Percentiles rank a stretch among this genome's conserved stretches.
These are phyloP conservation scores for Anser cygnoides DNA, from an alignment of 2,113 vertebrate species.

Conservation along the genomic window DNA sequence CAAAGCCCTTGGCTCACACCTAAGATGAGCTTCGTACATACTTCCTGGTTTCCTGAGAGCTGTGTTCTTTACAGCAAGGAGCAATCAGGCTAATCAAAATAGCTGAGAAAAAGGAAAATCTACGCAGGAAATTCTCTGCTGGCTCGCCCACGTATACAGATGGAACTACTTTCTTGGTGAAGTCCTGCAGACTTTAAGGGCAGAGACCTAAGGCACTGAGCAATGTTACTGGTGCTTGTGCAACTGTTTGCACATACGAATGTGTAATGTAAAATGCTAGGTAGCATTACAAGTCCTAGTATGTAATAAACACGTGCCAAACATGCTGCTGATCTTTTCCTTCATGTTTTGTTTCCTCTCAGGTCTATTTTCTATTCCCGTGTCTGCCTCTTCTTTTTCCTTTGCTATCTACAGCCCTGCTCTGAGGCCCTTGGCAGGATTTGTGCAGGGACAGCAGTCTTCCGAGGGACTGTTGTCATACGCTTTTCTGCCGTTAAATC, in stretches of 20 bases:
- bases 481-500: neutral
- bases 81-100: neutral
- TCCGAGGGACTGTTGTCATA: neutral
- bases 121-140: neutral
- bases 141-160: neutral
- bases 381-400: neutral
- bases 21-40: neutral
- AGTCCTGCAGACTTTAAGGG: neutral
- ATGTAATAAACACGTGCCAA: neutral
- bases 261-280: neutral
- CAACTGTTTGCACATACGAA: neutral
- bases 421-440: neutral
- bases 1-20: neutral
- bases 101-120: neutral
- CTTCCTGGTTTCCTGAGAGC: neutral
- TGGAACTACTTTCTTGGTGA: rapidly evolving
- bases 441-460: neutral
- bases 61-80: neutral
- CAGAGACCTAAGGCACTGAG: neutral
- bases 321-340: neutral
- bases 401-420: neutral
- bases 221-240: neutral
- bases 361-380: neutral
- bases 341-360: neutral
- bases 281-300: neutral